Evolutionary conservation across 2,797 vertebrate species (phyloP).

Genomic region (Orientallactaga sibirica): DNA sequence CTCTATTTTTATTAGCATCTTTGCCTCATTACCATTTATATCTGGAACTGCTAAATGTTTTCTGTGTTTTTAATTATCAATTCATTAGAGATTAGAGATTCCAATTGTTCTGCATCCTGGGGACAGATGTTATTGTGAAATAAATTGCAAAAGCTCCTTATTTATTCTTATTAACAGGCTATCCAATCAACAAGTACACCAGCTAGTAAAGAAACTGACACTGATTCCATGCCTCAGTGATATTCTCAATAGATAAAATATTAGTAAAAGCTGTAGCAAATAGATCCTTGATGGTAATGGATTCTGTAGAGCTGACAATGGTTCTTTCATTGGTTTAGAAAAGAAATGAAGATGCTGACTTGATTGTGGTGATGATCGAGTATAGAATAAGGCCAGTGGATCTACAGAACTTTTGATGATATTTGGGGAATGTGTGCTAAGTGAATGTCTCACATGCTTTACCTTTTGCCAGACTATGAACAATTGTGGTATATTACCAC

Average conservation of each 20-base stretch:
- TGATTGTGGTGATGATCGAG: slow-evolving; percentile 37
- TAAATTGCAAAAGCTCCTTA: slow-evolving; percentile 51
- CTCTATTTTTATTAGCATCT: slow-evolving; percentile 46
- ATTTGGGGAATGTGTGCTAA: slow-evolving; percentile 29
- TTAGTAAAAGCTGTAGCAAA: slow-evolving; percentile 51
- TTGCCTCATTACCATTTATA: slow-evolving; percentile 44
- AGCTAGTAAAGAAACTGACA: not conserved
- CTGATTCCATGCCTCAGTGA: not conserved
- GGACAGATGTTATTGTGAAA: not conserved
- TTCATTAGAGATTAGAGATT: slow-evolving; percentile 55
- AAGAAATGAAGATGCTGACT: slow-evolving; percentile 41
- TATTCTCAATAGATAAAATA: slow-evolving; percentile 64
- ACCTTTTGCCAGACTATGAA: slow-evolving; percentile 40
- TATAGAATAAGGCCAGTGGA: slow-evolving; percentile 21
- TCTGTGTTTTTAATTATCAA: slow-evolving; percentile 53
- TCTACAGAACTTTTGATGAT: slow-evolving; percentile 13
- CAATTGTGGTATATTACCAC: slow-evolving; percentile 36
- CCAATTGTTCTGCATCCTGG: not conserved
- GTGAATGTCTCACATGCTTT: not conserved
- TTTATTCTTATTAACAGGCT: slow-evolving; percentile 54
- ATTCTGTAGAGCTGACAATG: not conserved
- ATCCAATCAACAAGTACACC: slow-evolving; percentile 52
- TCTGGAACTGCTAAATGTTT: slow-evolving; percentile 22
- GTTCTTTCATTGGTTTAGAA: slow-evolving; percentile 52
- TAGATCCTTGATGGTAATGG: not conserved